These are phyloP conservation scores for Sitodiplosis mosellana DNA, from an alignment of 1,140 invertebrate genomes.

Conservation along the genomic window DNA sequence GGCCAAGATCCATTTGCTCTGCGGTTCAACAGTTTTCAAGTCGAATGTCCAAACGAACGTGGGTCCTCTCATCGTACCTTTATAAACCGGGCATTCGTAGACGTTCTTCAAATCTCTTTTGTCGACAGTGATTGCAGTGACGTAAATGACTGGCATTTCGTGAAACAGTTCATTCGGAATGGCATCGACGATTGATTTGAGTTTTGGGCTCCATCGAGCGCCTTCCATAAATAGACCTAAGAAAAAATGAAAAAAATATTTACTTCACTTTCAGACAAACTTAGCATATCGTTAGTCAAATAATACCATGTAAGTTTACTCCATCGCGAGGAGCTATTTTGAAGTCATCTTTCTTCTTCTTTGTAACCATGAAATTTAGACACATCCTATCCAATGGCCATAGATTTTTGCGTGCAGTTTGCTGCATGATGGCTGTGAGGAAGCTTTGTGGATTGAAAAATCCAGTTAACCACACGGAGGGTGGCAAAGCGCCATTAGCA, in stretches of 20 bases:
- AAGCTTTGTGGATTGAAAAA: constrained; percentile 97
- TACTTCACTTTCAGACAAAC: background rate
- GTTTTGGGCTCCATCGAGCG: constrained; percentile 73
- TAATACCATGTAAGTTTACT: background rate
- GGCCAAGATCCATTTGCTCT: constrained; percentile 80
- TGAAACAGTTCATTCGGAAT: constrained; percentile 79
- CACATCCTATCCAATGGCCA: constrained; percentile 94
- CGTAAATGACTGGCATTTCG: constrained; percentile 77
- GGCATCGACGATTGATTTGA: constrained; percentile 64
- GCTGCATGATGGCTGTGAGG: constrained; percentile 93
- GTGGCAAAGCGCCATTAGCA: constrained; percentile 59
- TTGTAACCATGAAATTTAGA: constrained; percentile 88
- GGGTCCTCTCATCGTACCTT: constrained; percentile 61
- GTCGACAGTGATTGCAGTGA: constrained; percentile 75
- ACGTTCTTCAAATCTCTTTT: constrained; percentile 71
- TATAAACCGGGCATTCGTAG: constrained; percentile 91
- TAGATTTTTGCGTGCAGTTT: constrained; percentile 88
- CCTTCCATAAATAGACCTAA: constrained; percentile 78
- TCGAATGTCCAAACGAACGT: constrained; percentile 96
- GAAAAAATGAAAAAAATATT: constrained; percentile 4
- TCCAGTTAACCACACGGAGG: constrained; percentile 80
- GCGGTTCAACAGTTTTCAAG: constrained; percentile 71
- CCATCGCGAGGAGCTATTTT: too few species aligned
- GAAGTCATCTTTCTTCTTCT: constrained; percentile 72
- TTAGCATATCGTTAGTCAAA: background rate